These are phyloP conservation scores for Didymodactylos carnosus DNA, from an alignment of 2,888 invertebrate species.

Conservation along the genomic window DNA sequence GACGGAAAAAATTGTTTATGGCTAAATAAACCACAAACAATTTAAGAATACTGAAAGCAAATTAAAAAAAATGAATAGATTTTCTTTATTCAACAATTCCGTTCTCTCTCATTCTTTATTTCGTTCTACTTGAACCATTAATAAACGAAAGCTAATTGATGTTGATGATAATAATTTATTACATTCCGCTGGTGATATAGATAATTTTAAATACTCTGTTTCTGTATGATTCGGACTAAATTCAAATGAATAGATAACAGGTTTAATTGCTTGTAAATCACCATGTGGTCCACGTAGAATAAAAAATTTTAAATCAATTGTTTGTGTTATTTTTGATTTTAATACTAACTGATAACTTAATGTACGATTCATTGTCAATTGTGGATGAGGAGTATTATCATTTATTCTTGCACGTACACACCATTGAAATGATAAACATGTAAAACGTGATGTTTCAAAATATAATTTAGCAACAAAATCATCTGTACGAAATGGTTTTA, in stretches of 20 bases:
- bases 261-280: slow-evolving; percentile 45
- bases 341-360: slow-evolving; percentile 56
- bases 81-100: no score
- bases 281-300: slow-evolving; percentile 57
- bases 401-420: slow-evolving; percentile 77
- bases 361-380: slow-evolving; percentile 62
- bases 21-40: no score
- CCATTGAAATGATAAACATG: slow-evolving; percentile 77
- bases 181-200: slow-evolving; percentile 58
- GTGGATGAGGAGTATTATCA: slow-evolving; percentile 71
- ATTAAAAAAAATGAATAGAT: no score
- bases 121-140: slow-evolving; percentile 29
- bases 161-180: slow-evolving; percentile 71
- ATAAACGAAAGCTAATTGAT: slow-evolving; percentile 55
- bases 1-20: no score
- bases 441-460: slow-evolving; percentile 75
- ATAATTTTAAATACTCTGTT: slow-evolving; percentile 54
- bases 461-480: slow-evolving; percentile 79
- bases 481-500: slow-evolving; percentile 81
- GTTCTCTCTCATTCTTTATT: not conserved
- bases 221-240: slow-evolving; percentile 58
- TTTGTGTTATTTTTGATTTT: slow-evolving; percentile 36
- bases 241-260: slow-evolving; percentile 60
- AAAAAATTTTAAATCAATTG: slow-evolving; percentile 58
- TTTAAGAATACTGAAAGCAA: no score